Evolutionary conservation across 2,113 vertebrate species (phyloP).

Genomic region (Nibea coibor): DNA sequence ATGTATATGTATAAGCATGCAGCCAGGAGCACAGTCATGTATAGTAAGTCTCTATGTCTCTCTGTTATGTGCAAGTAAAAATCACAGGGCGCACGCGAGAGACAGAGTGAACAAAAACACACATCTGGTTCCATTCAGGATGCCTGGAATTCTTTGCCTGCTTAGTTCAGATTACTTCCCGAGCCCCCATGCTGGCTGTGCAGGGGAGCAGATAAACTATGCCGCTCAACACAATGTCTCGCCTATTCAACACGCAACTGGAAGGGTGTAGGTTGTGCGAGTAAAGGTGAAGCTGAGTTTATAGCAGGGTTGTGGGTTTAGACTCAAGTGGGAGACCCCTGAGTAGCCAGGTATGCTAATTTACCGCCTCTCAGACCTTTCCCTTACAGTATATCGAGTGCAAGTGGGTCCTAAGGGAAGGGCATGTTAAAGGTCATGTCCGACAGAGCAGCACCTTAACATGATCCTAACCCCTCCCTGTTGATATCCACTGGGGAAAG

Average conservation of each 20-base stretch:
- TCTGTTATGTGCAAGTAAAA: slow-evolving; percentile 20
- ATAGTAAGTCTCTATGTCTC: slow-evolving; percentile 6
- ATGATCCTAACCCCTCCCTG: slow-evolving; percentile 13
- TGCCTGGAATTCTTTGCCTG: slow-evolving; percentile 75
- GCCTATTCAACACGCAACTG: slow-evolving; percentile 58
- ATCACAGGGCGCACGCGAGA: neutral
- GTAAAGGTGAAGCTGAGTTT: slow-evolving; percentile 55
- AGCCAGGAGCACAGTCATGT: neutral
- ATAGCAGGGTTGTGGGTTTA: slow-evolving; percentile 22
- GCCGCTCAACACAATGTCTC: slow-evolving; percentile 61
- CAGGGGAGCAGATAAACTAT: slow-evolving; percentile 63
- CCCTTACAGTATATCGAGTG: slow-evolving; percentile 18
- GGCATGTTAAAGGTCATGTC: slow-evolving; percentile 28
- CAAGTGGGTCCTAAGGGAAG: slow-evolving; percentile 13
- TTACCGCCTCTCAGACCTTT: slow-evolving; percentile 18
- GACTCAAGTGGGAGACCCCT: slow-evolving; percentile 29
- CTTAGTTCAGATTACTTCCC: slow-evolving; percentile 73
- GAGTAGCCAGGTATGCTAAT: slow-evolving; percentile 37
- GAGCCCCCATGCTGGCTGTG: slow-evolving; percentile 62
- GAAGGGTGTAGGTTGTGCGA: slow-evolving; percentile 25
- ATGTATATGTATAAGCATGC: neutral
- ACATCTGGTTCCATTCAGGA: slow-evolving; percentile 81
- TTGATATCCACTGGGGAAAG: slow-evolving; percentile 27
- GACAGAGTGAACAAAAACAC: slow-evolving; percentile 46
- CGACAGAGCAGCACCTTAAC: slow-evolving; percentile 26